Base-by-base conservation (phyloP, 2,888 invertebrate species). In the Taenaris catops region DNA sequence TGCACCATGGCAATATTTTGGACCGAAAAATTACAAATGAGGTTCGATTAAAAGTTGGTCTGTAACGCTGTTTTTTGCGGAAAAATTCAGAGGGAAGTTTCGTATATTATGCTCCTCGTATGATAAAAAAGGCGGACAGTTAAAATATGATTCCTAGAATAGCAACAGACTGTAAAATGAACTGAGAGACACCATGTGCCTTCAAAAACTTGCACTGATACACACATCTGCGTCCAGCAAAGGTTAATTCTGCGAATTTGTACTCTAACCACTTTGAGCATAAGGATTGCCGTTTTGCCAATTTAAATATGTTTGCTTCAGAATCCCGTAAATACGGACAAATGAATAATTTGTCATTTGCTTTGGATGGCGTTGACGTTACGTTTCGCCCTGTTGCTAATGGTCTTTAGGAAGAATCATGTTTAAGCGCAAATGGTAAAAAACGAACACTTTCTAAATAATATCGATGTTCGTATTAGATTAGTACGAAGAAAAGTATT, bases 131-230 rank as follows among this genome's bases (percentile, higher is more conserved):
- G n/a, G n/a, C n/a, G n/a, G n/a, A n/a, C n/a, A n/a, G n/a, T n/a
- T n/a, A n/a, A 69, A 73, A 78, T 73, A 79, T 70, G 67, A 71
- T 84, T 84, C 84, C 80, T 83, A 81, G 84, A 84, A 84, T 83
- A 83, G 84, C 83, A 78, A 55, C 81, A 79, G 84, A 80, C 81
- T 78, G 81, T 80, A 79, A 83, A 84, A 83, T 79, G 80, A 75
- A 79, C 55, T 66, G 58, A 68, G 64, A 66, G 70, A 72, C 68
- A 75, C 69, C 80, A 81, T 74, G 68, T 79, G 83, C 76, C 69
- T 69, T 70, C 75, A 71, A 78, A 83, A 80, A 67, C 63, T 63
- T 62, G 53, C 45, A 51, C 37, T 37, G 48, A 48, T 64, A 60
- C 62, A 49, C 43, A 47, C 53, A 52, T 42, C 36, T 49, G 49